Evolutionary conservation across 2,888 invertebrate genomes (phyloP), one percentile per base, ranked within the genome.

Genomic region (Strigamia transsilvanica): DNA sequence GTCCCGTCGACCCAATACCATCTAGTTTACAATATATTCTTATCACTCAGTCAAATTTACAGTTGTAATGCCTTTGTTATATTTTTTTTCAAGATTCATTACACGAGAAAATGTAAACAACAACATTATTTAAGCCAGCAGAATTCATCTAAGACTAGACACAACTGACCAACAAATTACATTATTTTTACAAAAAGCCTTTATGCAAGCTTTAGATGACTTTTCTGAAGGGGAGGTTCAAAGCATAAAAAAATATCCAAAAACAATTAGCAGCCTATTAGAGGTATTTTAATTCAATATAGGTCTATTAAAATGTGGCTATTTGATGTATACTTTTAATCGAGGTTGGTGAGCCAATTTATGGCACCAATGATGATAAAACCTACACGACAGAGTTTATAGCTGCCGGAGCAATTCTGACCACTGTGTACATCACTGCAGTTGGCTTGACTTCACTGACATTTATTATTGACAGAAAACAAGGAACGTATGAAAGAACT

Each of bases 381-480:
- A 34, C 34, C 34, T 34, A 34, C 34, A 34, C 34, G 3, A 97
- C 96, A 0, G 96, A 97, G 88, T 98, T 97, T 89, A 97, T 98
- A 83, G 97, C 97, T 13, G 97, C 97, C 73, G 97, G 97, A 85
- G 96, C 97, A 84, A 96, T 97, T 86, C 89, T 80, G 90, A 97
- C 97, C 66, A 97, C 97, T 88, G 96, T 97, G 2, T 98, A 97
- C 91, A 97, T 98, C 91, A 91, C 97, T 90, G 97, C 97, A 80
- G 96, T 97, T 10, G 97, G 97, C 0, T 89, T 98, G 84, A 98
- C 97, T 2, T 96, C 97, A 0, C 94, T 97, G 0, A 95, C 95
- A 1, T 90, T 96, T 84, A 95, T 96, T 85, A 94, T 95, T 86
- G 96, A 96, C 88, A 91, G 95, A 85, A 96, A 94, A 90, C 96